phyloP scores from a whole-genome alignment of 2,888 invertebrate species.

The Macrostomum cliftonense region DNA sequence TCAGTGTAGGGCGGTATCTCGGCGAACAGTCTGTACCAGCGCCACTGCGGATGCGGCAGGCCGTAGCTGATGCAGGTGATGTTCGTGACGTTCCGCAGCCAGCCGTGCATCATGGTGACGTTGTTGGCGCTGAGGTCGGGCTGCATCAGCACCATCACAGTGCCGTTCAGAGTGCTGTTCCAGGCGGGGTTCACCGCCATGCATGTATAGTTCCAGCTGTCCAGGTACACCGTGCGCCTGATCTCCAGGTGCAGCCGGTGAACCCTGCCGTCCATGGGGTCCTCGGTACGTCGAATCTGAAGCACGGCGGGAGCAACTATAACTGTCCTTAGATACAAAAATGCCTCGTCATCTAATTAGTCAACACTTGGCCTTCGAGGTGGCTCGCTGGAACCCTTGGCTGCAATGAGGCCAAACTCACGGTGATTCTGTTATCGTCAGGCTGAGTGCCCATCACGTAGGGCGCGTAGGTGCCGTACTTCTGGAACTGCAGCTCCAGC shows the following conservation, averaged over 20 bases:
- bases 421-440: constrained; percentile 6
- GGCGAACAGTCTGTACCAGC: constrained; percentile 5
- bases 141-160: constrained; percentile 4
- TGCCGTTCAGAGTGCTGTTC: constrained; percentile 7
- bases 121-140: neutral
- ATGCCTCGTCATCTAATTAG: too few species aligned
- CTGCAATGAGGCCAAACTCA: too few species aligned
- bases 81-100: constrained; percentile 8
- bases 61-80: constrained; percentile 9
- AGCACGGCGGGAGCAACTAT: too few species aligned
- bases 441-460: constrained; percentile 6
- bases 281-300: too few species aligned
- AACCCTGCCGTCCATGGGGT: too few species aligned
- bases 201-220: constrained; percentile 11
- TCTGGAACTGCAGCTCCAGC: constrained; percentile 6
- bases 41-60: constrained; percentile 9
- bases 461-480: constrained; percentile 2
- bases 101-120: constrained; percentile 1
- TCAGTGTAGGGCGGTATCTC: constrained; percentile 1
- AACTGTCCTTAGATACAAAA: too few species aligned
- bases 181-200: constrained; percentile 7
- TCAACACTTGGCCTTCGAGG: too few species aligned
- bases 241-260: too few species aligned
- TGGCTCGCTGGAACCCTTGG: too few species aligned
- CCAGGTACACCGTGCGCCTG: neutral